phyloP scores from a whole-genome alignment of 2,888 invertebrate species.

The Patella pellucida region DNA sequence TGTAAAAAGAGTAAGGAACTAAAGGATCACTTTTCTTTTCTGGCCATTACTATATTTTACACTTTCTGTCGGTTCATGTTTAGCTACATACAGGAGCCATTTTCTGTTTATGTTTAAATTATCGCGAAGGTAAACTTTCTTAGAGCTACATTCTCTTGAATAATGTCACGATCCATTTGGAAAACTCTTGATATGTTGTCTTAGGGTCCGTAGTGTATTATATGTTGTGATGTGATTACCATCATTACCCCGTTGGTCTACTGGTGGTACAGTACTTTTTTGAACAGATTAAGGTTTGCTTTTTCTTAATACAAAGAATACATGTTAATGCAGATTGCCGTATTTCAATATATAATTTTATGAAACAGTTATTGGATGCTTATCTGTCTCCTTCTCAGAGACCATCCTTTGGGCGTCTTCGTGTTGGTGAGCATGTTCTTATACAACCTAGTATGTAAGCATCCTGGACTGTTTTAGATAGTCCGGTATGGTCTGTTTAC shows the following conservation, averaged over 20 bases:
- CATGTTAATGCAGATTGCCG: background rate
- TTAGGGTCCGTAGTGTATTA: background rate
- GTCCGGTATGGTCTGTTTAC: no score
- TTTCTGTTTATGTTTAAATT: slow-evolving; percentile 23
- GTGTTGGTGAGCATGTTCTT: background rate
- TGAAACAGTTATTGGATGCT: background rate
- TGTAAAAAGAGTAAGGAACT: slow-evolving; percentile 22
- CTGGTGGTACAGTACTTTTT: background rate
- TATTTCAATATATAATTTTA: background rate
- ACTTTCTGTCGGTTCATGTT: slow-evolving; percentile 26
- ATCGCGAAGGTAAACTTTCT: slow-evolving; percentile 24
- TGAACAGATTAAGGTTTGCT: background rate
- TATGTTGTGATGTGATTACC: background rate
- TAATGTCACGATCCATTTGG: slow-evolving; percentile 20
- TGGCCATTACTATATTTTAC: slow-evolving; percentile 12
- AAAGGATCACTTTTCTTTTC: slow-evolving; percentile 14
- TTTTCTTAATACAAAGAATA: background rate
- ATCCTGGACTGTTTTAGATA: background rate
- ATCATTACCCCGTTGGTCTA: slow-evolving; percentile 15
- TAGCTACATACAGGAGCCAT: slow-evolving; percentile 25
- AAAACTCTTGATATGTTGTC: slow-evolving; percentile 16
- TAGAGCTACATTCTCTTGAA: slow-evolving; percentile 16
- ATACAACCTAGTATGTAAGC: background rate
- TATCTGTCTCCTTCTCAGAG: background rate
- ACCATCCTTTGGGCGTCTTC: background rate